These are phyloP conservation scores for Halictus rubicundus DNA, from an alignment of 1,140 invertebrate species.

Conservation along the genomic window DNA sequence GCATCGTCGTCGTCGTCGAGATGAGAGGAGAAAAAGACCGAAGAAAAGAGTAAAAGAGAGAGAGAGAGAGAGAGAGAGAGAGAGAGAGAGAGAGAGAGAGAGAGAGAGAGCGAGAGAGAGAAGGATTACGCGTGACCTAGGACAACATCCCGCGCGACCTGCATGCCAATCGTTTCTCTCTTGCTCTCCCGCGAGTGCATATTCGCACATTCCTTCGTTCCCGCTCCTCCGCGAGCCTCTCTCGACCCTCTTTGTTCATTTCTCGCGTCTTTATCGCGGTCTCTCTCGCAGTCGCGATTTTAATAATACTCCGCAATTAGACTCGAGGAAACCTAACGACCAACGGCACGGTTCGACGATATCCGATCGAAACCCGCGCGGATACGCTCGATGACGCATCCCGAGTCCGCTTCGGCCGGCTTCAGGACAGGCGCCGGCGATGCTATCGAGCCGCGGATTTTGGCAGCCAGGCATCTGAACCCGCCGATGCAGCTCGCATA, in stretches of 20 bases:
- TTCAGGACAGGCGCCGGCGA: slow-evolving; percentile 43
- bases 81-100: slow-evolving; percentile 40
- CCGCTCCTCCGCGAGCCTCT: slow-evolving; percentile 37
- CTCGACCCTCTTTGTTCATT: background rate
- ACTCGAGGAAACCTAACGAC: background rate
- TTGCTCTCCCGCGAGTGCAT: slow-evolving; percentile 64
- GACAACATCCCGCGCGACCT: slow-evolving; percentile 79
- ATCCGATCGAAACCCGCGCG: too few species aligned
- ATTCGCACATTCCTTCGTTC: slow-evolving; percentile 61
- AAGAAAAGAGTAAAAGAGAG: slow-evolving; percentile 18
- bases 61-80: slow-evolving; percentile 2
- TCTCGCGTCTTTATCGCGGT: background rate
- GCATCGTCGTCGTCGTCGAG: background rate
- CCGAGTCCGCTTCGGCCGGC: slow-evolving; percentile 2
- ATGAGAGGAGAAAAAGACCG: slow-evolving; percentile 17
- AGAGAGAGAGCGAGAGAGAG: slow-evolving; percentile 53
- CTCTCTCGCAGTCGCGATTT: slow-evolving; percentile 22
- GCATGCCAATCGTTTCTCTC: slow-evolving; percentile 78
- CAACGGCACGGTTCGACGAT: too few species aligned
- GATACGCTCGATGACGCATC: slow-evolving; percentile 48
- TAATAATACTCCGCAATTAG: background rate
- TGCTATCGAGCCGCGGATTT: slow-evolving; percentile 70
- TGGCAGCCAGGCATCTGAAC: slow-evolving; percentile 64
- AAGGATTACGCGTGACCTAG: slow-evolving; percentile 78
- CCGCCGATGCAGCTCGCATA: slow-evolving; percentile 61